phyloP scores from a whole-genome alignment of 2,888 invertebrate genomes.

The Argyresthia goedartella region DNA sequence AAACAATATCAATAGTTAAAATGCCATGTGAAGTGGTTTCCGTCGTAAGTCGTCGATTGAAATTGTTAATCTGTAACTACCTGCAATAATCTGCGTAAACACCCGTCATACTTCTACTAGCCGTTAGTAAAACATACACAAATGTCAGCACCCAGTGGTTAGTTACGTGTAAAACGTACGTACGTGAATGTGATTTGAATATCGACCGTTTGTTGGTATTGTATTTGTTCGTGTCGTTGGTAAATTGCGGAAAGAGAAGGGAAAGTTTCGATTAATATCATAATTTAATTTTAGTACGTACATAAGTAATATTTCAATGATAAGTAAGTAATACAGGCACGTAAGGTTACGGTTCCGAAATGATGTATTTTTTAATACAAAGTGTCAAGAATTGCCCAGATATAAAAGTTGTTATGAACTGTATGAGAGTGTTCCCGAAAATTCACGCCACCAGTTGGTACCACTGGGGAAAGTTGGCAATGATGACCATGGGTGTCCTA shows the following conservation, averaged over 20 bases:
- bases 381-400: background rate
- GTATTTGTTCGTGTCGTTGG: constrained; percentile 4
- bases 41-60: too few relatives aligned
- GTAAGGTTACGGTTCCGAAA: background rate
- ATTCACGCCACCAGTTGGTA: too few relatives aligned
- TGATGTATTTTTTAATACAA: background rate
- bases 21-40: too few relatives aligned
- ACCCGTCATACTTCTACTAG: constrained; percentile 61
- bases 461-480: too few relatives aligned
- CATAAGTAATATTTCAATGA: background rate
- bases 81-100: constrained; percentile 59
- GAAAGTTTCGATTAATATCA: constrained; percentile 9
- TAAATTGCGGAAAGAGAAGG: constrained; percentile 18
- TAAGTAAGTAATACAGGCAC: background rate
- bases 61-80: too few relatives aligned
- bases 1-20: too few relatives aligned
- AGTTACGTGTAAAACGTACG: constrained; percentile 1
- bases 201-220: background rate
- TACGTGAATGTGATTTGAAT: background rate
- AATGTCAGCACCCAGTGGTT: background rate
- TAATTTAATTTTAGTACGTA: background rate
- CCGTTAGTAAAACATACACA: background rate
- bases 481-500: too few relatives aligned
- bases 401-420: too few relatives aligned
- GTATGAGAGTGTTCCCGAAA: too few relatives aligned